Evolutionary conservation across 2,113 vertebrate species (phyloP), one percentile per base, ranked within the genome.

Genomic region (Halcyon senegalensis): DNA sequence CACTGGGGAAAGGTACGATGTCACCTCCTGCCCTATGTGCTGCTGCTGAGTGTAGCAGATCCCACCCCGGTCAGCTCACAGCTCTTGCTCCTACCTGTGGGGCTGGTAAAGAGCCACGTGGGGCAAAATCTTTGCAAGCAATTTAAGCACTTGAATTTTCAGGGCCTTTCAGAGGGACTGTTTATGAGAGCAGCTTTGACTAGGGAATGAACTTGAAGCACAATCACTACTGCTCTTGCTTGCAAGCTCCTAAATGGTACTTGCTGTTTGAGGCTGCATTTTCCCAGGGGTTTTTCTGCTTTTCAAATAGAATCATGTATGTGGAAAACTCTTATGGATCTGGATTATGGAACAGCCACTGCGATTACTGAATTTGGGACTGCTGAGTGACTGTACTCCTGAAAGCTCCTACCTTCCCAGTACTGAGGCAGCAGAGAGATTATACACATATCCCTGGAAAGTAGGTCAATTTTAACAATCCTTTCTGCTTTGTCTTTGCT

Each of bases 381-480:
- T 84, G 25, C 67, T 33, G 17, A 81, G 17, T 15, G 37, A 86
- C n/a, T 6, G 10, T 7, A n/a, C 37, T 31, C 55, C 33, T 84
- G 51, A 39, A 67, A 79, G 85, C 10, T 16, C 60, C 19, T 53
- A 66, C 70, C 62, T 79, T 76, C 50, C 16, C 30, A 27, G 35
- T 68, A 55, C 16, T 64, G 50, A 79, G 5, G 18, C 58, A 87
- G 51, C 50, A 41, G 31, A 48, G 31, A 83, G 24, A 80, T 31
- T 39, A 72, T 13, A 82, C 5, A 20, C 4, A 15, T 55, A 16
- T 50, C 25, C 25, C 55, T 73, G 66, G 25, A 82, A 93, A 92
- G 85, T 81, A 95, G 80, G 84, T 92, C 80, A 84, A 8, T 73
- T 92, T 91, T 89, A 94, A 91, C 82, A 89, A 91, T n/a, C 28